phyloP scores from a whole-genome alignment of 1,140 invertebrate genomes.

The Rhyzopertha dominica region DNA sequence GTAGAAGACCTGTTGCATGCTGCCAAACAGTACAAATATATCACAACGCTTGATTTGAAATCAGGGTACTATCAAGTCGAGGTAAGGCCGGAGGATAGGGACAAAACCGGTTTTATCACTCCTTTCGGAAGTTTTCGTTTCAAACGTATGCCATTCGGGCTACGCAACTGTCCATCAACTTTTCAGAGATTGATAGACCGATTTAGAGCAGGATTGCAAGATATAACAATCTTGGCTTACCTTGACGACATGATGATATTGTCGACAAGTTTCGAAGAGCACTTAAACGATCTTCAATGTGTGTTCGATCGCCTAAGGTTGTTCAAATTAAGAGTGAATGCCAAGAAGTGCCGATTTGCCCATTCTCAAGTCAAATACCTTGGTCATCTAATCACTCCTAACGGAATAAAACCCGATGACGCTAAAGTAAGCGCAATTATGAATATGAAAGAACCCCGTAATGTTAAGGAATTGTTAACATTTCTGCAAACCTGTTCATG shows the following conservation, averaged over 20 bases:
- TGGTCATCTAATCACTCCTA: no score
- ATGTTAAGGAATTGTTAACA: constrained; percentile 27
- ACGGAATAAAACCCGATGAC: no score
- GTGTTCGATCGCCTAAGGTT: no score
- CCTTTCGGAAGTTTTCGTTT: constrained; percentile 33
- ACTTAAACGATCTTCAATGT: no score
- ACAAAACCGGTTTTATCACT: constrained; percentile 46
- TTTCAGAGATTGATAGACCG: constrained; percentile 42
- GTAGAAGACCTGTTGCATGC: no score
- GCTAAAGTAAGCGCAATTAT: constrained; percentile 40
- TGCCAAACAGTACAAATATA: no score
- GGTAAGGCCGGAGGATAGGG: constrained; percentile 28
- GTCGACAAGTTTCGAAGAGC: no score
- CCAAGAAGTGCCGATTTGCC: no score
- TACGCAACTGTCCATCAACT: constrained; percentile 31
- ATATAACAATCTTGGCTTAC: constrained; percentile 36
- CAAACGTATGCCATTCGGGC: constrained; percentile 37
- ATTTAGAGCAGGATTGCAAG: constrained; percentile 32
- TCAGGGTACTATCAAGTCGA: constrained; percentile 42
- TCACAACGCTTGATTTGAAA: constrained; percentile 46
- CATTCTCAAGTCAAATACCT: no score
- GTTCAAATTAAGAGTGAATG: no score
- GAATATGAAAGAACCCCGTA: constrained; percentile 31
- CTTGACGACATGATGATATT: constrained; percentile 44
- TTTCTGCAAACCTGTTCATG: constrained; percentile 40